Evolutionary conservation across 2,888 invertebrate species (phyloP), one percentile per base, ranked within the genome.

Genomic region (Sinhomidia bicolor): DNA sequence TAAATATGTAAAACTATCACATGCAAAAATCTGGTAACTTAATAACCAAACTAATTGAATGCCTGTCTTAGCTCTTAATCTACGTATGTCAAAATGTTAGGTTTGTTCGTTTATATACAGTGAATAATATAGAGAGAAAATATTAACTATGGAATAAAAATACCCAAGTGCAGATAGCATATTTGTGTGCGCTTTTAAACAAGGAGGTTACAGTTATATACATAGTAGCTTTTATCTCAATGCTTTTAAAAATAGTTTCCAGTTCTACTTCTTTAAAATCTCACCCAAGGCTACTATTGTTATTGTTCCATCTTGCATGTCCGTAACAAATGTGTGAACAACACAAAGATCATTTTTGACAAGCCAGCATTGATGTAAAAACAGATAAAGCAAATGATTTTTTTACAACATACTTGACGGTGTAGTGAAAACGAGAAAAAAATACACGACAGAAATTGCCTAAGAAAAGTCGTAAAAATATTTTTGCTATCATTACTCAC

Each of bases 391-490:
- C 60, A 41, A 54, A 68, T 41, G 82, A 71, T 71, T 51, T 44
- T n/a, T 68, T 54, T 82, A 82, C 47, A 51, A 36, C 74, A 74
- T 41, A 41, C 17, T 83, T 26, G 57, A 83, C n/a, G 47, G 23
- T 17, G 62, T 26, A 47, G 26, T 47, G 57, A 81, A 20, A 60
- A 47, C 41, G 26, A 60, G 71, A 54, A 76, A 83, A 65, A 57
- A 83, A 36, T 71, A n/a, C n/a, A 60, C 47, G 32, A 23, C 23
- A 44, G 44, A 44, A 36, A 9, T 7, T 36, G 36, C n/a, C 9
- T 20, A 1, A 83, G 12, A 41, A 57, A 74, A 85, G 32, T 47
- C 76, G 78, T 85, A 85, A 76, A 57, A 71, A 65, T 74, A 74
- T 26, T 57, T 85, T 71, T 29, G 54, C 47, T 81, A 81, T 47